These are phyloP conservation scores for Oreortyx pictus DNA, from an alignment of 2,797 vertebrate genomes.

Conservation along the genomic window DNA sequence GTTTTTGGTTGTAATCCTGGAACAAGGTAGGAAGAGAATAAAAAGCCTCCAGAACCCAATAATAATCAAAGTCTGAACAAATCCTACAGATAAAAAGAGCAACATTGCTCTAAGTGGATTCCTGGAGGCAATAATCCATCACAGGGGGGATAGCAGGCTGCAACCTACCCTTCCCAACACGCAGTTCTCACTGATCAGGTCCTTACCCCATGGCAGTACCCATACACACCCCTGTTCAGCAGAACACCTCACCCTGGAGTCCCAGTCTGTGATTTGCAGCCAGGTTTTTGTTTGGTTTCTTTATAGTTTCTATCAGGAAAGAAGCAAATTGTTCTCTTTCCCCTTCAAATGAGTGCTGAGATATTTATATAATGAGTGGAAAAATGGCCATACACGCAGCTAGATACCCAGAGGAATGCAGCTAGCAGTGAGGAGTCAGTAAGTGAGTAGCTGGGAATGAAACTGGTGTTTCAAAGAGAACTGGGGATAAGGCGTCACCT, in stretches of 20 bases:
- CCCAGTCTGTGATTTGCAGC: neutral
- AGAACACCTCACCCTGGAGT: neutral
- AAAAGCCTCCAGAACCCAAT: accelerated
- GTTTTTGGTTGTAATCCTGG: neutral
- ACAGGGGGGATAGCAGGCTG: neutral
- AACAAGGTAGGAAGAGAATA: neutral
- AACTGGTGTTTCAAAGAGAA: neutral
- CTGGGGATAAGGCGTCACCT: neutral
- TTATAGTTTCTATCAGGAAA: neutral
- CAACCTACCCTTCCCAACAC: accelerated
- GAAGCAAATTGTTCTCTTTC: neutral
- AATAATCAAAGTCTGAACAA: neutral
- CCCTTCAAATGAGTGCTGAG: neutral
- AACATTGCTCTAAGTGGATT: neutral
- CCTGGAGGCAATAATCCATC: neutral
- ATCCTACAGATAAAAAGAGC: neutral
- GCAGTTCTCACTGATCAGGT: neutral
- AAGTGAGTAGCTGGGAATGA: neutral
- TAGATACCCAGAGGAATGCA: neutral
- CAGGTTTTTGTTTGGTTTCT: neutral
- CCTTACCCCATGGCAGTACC: neutral
- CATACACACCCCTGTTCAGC: neutral
- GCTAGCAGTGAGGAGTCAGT: neutral
- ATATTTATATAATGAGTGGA: neutral
- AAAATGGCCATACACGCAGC: neutral